A percentile compares a stretch with the other conserved stretches of the same genome.
These are phyloP conservation scores for Alentia gelatinosa DNA, from an alignment of 2,888 invertebrate species.

Conservation along the genomic window DNA sequence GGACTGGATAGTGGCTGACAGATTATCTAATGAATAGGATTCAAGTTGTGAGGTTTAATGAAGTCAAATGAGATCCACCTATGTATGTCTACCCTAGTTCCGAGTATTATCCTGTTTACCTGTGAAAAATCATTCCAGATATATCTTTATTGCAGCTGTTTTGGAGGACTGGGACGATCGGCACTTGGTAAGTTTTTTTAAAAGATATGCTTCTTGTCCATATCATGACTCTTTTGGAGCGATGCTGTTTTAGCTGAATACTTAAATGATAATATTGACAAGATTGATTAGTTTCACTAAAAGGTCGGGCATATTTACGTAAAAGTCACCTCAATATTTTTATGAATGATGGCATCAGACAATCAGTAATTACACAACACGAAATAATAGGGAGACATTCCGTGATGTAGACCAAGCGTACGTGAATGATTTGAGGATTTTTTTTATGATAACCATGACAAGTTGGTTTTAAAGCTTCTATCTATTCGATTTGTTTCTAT, in stretches of 20 bases:
- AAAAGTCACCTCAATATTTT: neutral
- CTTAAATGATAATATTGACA: neutral
- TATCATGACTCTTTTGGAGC: too few species aligned
- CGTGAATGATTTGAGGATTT: neutral
- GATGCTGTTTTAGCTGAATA: neutral
- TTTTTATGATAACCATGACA: neutral
- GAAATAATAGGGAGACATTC: too few species aligned
- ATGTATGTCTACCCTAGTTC: neutral
- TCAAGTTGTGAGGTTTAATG: neutral
- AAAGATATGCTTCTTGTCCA: too few species aligned
- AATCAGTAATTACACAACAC: too few species aligned
- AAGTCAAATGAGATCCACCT: neutral
- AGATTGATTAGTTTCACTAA: neutral
- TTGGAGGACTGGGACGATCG: constrained; percentile 74
- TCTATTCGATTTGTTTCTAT: neutral
- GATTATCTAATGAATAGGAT: neutral
- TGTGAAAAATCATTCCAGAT: neutral
- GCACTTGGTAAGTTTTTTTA: constrained; percentile 68
- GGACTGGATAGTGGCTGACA: neutral
- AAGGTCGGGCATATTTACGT: neutral
- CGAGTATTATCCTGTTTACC: neutral
- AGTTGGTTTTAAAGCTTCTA: neutral
- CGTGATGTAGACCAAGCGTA: too few species aligned
- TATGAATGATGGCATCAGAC: too few species aligned
- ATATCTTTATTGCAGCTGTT: constrained; percentile 68